Evolutionary conservation across 2,113 vertebrate genomes (phyloP), one percentile per base, ranked within the genome.

Genomic region (Rousettus leschenaultii): DNA sequence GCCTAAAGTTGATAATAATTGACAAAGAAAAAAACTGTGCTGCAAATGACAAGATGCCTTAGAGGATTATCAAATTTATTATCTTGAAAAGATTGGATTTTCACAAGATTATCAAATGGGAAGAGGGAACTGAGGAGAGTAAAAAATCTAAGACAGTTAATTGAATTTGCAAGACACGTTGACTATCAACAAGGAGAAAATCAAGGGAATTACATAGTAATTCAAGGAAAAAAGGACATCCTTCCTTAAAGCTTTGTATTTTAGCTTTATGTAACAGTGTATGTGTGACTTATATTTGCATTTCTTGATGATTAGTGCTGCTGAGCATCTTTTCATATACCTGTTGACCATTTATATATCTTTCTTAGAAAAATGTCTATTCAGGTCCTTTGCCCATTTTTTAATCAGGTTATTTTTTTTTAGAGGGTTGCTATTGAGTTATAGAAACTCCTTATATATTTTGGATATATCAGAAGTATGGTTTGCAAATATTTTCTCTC

Each of bases 41-140:
- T 80, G 18, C 85, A 96, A 96, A 97, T 91, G 9, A 94, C 55
- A 95, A 92, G 95, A 8, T 3, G 70, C 79, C 88, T 97, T 75
- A 93, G 57, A 97, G 35, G 57, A 86, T 97, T 93, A 95, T 97
- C 95, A 96, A 89, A 96, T 89, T 86, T 93, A 43, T 97, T 94
- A 89, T 84, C 57, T 53, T 75, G 51, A 91, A 93, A 97, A 97
- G 14, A 95, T 90, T 95, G 93, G 78, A 92, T 96, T 97, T 77
- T 83, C 87, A 68, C 7, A 88, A 45, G 89, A 15, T 14, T 92
- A 78, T 78, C 45, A 97, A 93, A 89, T 53, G 6, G 30, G n/a
- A 57, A 35, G 71, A 82, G 53, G 86, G 40, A 71, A 40, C 19
- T 21, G 30, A 68, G 24, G 22, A 28, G 33, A 95, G n/a, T 57